phyloP scores from a whole-genome alignment of 2,797 vertebrate species.

The Gouania willdenowi region DNA sequence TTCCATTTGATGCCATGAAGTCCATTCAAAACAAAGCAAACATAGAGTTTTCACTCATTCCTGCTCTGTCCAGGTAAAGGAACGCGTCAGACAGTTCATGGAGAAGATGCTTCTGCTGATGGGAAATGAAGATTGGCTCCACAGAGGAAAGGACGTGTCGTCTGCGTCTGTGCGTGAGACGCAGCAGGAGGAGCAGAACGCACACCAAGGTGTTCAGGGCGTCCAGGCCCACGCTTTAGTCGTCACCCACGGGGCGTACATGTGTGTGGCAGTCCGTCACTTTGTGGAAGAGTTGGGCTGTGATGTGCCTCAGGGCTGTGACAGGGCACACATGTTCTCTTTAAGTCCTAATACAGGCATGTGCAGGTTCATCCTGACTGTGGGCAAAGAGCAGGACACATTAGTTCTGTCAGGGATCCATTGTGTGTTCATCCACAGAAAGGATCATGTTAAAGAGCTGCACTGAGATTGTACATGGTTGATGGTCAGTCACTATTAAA shows the following conservation, averaged over 20 bases:
- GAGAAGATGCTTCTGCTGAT: slow-evolving; percentile 78
- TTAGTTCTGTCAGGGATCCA: slow-evolving; percentile 55
- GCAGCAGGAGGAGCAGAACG: slow-evolving; percentile 29
- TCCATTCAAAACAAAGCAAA: no score
- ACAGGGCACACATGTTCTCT: slow-evolving; percentile 72
- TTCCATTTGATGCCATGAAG: no score
- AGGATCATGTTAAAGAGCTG: slow-evolving; percentile 73
- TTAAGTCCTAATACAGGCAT: slow-evolving; percentile 90
- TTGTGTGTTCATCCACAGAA: slow-evolving; percentile 85
- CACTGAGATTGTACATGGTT: no score
- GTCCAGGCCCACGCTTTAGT: slow-evolving; percentile 79
- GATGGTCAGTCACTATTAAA: no score
- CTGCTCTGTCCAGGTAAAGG: slow-evolving; percentile 75
- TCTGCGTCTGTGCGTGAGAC: background rate
- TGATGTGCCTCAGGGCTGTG: slow-evolving; percentile 63
- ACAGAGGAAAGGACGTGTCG: slow-evolving; percentile 16
- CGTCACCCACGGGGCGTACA: slow-evolving; percentile 88
- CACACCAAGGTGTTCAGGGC: slow-evolving; percentile 25
- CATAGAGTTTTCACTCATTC: no score
- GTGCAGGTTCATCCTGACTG: slow-evolving; percentile 79
- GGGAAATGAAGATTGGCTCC: slow-evolving; percentile 50
- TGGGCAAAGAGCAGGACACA: slow-evolving; percentile 45
- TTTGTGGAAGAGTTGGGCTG: slow-evolving; percentile 85
- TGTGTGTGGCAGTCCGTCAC: slow-evolving; percentile 79
- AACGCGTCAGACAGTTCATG: slow-evolving; percentile 80